Evolutionary conservation across 2,113 vertebrate genomes (phyloP).

Genomic region (Alosa alosa): DNA sequence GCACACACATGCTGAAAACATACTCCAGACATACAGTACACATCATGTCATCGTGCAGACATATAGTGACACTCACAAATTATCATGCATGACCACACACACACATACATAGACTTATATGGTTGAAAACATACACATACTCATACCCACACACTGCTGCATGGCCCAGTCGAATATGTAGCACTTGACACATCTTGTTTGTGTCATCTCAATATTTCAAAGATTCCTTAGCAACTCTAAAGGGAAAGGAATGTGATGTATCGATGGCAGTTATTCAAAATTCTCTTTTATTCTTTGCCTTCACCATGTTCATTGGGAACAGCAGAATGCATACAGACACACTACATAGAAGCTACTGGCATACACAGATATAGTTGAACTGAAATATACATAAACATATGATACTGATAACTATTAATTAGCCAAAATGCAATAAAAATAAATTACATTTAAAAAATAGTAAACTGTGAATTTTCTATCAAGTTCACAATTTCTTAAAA

Average conservation of each 20-base stretch:
- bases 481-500: neutral
- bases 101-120: neutral
- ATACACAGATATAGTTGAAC: too few species aligned
- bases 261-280: slow-evolving; percentile 34
- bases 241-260: slow-evolving; percentile 1
- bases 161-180: neutral
- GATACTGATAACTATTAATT: neutral
- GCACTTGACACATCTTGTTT: slow-evolving; percentile 50
- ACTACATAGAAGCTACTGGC: neutral
- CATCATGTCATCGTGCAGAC: neutral
- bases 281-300: slow-evolving; percentile 35
- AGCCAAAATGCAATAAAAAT: neutral
- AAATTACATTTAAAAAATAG: neutral
- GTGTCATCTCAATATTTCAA: slow-evolving; percentile 49
- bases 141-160: neutral
- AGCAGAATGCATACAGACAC: neutral
- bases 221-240: slow-evolving; percentile 41
- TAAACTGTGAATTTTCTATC: neutral
- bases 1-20: neutral
- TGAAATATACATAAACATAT: neutral
- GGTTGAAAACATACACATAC: neutral
- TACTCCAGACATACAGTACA: neutral
- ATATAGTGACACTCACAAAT: neutral
- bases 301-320: slow-evolving; percentile 1
- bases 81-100: neutral